Evolutionary conservation across 2,797 vertebrate genomes (phyloP).

Genomic region (Anabacerthia variegaticeps): DNA sequence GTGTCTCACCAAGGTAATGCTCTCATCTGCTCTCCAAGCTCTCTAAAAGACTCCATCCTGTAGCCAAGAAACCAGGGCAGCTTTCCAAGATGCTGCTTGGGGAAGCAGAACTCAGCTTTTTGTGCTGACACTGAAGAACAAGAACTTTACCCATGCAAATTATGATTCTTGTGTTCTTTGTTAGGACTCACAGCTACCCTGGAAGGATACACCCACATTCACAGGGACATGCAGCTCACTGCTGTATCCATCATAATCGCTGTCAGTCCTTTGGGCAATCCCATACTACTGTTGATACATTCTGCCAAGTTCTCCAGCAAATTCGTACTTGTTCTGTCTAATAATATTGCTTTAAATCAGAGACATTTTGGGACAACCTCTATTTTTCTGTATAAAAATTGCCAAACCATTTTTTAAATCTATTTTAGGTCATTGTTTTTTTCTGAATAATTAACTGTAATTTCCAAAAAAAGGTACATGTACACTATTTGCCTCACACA

Average conservation of each 20-base stretch:
- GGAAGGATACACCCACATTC: not conserved
- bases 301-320: not conserved
- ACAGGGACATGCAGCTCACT: not conserved
- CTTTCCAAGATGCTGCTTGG: not conserved
- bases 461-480: not conserved
- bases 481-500: not conserved
- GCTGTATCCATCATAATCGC: not conserved
- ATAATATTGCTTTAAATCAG: not conserved
- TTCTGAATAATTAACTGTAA: not conserved
- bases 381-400: not conserved
- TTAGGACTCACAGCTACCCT: not conserved
- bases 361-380: not conserved
- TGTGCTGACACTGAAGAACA: not conserved
- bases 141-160: not conserved
- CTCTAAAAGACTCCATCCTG: not conserved
- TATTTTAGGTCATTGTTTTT: not conserved
- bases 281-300: accelerated
- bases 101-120: not conserved
- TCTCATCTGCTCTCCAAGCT: not conserved
- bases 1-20: not conserved
- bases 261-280: not conserved
- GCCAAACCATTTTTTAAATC: too few species aligned
- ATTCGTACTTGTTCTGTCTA: not conserved
- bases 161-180: not conserved
- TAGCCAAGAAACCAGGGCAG: not conserved